Conservation (phyloP, 2,797 vertebrate species). For the Nyctibius grandis region DNA sequence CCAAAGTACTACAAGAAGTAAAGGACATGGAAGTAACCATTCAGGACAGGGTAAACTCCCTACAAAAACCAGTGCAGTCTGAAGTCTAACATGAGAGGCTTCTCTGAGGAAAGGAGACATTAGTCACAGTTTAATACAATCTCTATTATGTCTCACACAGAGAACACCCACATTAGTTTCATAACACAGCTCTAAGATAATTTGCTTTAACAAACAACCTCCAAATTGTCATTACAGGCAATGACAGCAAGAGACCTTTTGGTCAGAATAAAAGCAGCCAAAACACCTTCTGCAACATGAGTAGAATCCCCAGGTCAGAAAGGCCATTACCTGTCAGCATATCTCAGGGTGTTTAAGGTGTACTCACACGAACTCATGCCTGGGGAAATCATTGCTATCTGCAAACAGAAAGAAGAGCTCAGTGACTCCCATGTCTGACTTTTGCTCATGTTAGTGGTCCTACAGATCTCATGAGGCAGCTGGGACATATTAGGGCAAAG, state of each 20-base stretch:
- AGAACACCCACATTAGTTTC: not conserved
- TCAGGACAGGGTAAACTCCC: not conserved
- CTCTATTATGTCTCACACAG: not conserved
- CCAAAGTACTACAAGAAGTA: not conserved
- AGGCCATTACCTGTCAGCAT: conserved; percentile 89
- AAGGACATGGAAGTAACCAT: not conserved
- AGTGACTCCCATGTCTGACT: not conserved
- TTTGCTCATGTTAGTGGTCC: not conserved
- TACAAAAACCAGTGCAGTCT: not conserved
- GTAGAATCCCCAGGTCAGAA: not conserved
- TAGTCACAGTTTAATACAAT: not conserved
- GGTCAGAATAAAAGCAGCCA: not conserved
- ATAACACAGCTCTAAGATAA: not conserved
- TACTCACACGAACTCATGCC: conserved; percentile 94
- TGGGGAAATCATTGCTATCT: conserved; percentile 98
- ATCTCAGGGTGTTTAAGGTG: conserved; percentile 94
- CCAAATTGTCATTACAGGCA: not conserved
- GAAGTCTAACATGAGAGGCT: not conserved
- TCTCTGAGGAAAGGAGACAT: not conserved
- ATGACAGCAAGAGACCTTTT: not conserved
- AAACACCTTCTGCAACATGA: not conserved
- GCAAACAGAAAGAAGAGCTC: conserved; percentile 33
- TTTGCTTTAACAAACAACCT: not conserved
- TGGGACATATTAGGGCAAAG: not conserved
- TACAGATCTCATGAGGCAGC: not conserved